Base-by-base conservation (phyloP, 1,140 invertebrate genomes). In the Eurosta solidaginis region DNA sequence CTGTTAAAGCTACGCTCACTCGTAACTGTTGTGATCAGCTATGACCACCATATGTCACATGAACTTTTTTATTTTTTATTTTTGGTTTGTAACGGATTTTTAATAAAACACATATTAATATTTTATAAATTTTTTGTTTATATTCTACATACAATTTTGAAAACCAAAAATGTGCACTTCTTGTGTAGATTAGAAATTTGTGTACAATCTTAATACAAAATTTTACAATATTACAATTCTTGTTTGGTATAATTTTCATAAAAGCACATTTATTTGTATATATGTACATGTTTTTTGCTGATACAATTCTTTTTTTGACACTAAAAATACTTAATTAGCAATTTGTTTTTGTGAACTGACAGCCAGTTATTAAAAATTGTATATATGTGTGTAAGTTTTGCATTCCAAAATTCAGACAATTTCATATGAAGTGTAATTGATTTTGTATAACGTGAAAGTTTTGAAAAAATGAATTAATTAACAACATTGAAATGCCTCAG, bases 111-210 rank as follows among this genome's bases (percentile, higher is more conserved):
- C n/a, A n/a, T n/a, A 4, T 40, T 1, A 74, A 20, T 29, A 75
- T 45, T 36, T 25, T 44, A 0, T 17, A 29, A 20, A 3, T 74
- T 27, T 29, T 47, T 29, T 47, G n/a, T 63, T 27, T 63, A 22
- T 25, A 25, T 74, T 44, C 44, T 45, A 47, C 44, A 14, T 74
- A 25, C 73, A 45, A 45, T 22, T 74, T 74, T 22, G 36, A 29
- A 25, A 74, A 20, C 73, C 40, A 74, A 74, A 74, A 74, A 45
- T 74, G 42, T 75, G 74, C 29, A 75, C 25, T 74, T 20, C n/a
- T 25, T 75, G n/a, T 75, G 36, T 73, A 20, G 7, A 36, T 73
- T 4, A 22, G 22, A n/a, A 75, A 47, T n/a, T 29, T 50, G 42
- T 29, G 25, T 75, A 45, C 27, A 47, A 29, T 20, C 25, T 42